A percentile compares a stretch with the other conserved stretches of the same genome.
These are phyloP conservation scores for Heliconius cydno DNA, from an alignment of 2,888 invertebrate species.

Conservation along the genomic window DNA sequence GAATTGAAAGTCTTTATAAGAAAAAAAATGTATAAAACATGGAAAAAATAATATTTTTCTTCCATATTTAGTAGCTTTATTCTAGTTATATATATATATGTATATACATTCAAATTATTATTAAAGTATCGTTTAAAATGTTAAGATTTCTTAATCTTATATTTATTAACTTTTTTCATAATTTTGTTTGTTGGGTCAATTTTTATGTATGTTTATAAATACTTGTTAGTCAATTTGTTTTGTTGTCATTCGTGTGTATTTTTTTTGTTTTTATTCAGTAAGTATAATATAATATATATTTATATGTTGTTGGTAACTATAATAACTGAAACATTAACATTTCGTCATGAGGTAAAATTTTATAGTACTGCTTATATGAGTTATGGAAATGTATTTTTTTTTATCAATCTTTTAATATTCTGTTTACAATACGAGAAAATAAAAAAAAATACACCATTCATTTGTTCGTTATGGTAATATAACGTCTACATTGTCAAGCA, in stretches of 20 bases:
- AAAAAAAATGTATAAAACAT: conserved; percentile 26
- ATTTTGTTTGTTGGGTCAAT: conserved; percentile 20
- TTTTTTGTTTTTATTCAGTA: too few species aligned
- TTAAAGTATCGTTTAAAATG: conserved; percentile 6
- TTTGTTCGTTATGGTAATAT: too few species aligned
- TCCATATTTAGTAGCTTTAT: conserved; percentile 23
- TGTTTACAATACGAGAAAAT: too few species aligned
- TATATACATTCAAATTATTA: neutral
- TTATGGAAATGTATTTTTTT: too few species aligned
- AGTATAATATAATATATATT: too few species aligned
- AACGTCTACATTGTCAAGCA: too few species aligned
- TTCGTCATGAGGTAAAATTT: too few species aligned
- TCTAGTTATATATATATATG: conserved; percentile 13
- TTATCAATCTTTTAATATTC: too few species aligned
- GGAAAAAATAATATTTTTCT: conserved; percentile 16
- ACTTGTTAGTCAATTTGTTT: neutral
- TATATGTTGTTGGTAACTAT: too few species aligned
- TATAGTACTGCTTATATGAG: too few species aligned
- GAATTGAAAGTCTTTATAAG: conserved; percentile 34
- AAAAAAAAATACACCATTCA: too few species aligned
- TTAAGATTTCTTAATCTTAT: conserved; percentile 22
- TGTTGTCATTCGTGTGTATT: neutral
- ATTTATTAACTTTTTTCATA: neutral
- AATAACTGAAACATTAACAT: too few species aligned
- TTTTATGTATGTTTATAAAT: neutral